Evolutionary conservation across 2,113 vertebrate genomes (phyloP).

Genomic region (Sapajus apella): DNA sequence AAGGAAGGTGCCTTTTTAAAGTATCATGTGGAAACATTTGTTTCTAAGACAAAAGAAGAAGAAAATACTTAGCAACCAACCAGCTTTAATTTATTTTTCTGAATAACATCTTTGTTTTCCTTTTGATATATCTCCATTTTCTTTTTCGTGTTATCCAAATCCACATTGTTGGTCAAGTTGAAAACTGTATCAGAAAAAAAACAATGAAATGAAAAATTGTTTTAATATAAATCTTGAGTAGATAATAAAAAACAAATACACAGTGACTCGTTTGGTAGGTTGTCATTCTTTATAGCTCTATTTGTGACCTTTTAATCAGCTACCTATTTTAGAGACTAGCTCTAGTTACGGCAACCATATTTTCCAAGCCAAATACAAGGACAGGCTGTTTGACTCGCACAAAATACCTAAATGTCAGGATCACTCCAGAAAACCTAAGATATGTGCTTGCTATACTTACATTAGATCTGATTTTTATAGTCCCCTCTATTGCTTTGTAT

Average conservation of each 20-base stretch:
- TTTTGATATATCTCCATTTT: conserved; percentile 97
- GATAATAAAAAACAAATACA: conserved; percentile 31
- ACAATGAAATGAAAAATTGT: conserved; percentile 50
- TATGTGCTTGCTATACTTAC: background rate
- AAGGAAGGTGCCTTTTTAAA: conserved; percentile 32
- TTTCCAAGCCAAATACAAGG: conserved; percentile 8
- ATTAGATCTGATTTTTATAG: background rate
- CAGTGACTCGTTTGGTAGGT: background rate
- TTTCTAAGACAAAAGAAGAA: conserved; percentile 28
- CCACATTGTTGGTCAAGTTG: conserved; percentile 97
- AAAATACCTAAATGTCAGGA: background rate
- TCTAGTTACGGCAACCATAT: background rate
- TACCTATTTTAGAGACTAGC: background rate
- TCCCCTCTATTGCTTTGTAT: conserved; percentile 15
- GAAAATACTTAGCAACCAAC: conserved; percentile 85
- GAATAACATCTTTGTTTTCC: conserved; percentile 96
- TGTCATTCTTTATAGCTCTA: background rate
- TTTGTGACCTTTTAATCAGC: background rate
- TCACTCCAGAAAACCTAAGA: background rate
- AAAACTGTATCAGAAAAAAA: conserved; percentile 87
- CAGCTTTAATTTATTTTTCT: conserved; percentile 96
- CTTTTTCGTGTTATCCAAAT: conserved; percentile 95
- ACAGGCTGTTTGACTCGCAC: background rate
- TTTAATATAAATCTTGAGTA: conserved; percentile 44
- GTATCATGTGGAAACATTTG: conserved; percentile 8